Evolutionary conservation across 1,140 invertebrate genomes (phyloP).

Genomic region (Chlorops oryzae): DNA sequence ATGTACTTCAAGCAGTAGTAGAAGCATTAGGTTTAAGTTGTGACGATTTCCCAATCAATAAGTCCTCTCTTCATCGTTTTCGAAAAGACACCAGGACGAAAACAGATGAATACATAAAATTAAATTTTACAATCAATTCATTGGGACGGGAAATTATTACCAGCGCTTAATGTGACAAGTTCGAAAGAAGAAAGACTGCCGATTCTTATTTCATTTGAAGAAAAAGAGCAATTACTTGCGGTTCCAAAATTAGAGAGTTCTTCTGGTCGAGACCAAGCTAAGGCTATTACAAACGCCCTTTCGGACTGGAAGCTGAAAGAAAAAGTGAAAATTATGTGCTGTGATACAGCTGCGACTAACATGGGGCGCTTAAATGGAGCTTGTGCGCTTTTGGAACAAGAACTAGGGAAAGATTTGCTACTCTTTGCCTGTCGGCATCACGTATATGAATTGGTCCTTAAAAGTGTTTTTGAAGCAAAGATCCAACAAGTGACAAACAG

Average conservation of each 20-base stretch:
- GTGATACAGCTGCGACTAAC: slow-evolving; percentile 12
- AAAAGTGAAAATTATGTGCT: slow-evolving; percentile 14
- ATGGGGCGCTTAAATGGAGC: no score
- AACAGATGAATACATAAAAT: slow-evolving; percentile 1
- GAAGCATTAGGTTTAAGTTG: background rate
- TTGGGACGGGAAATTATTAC: no score
- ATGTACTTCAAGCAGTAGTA: background rate
- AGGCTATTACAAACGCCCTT: slow-evolving; percentile 10
- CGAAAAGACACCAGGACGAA: slow-evolving; percentile 8
- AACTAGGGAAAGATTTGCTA: slow-evolving; percentile 5
- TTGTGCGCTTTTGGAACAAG: slow-evolving; percentile 8
- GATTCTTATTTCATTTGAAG: background rate
- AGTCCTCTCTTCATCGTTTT: no score
- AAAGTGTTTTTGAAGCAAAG: no score
- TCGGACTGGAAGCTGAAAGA: slow-evolving; percentile 4
- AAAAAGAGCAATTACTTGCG: slow-evolving; percentile 9
- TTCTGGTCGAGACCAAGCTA: slow-evolving; percentile 9
- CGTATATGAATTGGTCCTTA: no score
- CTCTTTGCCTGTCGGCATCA: no score
- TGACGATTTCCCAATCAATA: slow-evolving; percentile 2
- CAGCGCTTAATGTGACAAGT: no score
- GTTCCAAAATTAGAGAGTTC: slow-evolving; percentile 11
- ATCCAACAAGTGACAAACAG: slow-evolving; percentile 14
- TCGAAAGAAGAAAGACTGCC: slow-evolving; percentile 2
- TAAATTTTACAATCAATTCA: no score